Evolutionary conservation across 1,140 invertebrate genomes (phyloP).

Genomic region (Galendromus occidentalis): DNA sequence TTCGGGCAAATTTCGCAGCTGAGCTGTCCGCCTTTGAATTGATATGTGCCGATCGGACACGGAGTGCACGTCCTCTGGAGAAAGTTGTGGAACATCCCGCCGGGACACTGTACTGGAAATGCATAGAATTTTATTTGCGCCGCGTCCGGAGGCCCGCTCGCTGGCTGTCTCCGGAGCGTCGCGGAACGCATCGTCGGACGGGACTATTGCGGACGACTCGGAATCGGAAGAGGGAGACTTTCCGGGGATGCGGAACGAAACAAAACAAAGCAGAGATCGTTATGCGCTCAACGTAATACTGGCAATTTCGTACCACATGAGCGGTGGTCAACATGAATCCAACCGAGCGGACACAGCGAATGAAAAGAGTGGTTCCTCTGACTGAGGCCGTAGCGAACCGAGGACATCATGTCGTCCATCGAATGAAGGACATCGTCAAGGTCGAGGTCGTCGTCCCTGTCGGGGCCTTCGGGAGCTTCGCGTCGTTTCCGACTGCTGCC

Average conservation of each 20-base stretch:
- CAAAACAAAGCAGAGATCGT: too few relatives aligned
- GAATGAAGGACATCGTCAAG: neutral
- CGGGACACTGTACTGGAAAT: conserved; percentile 39
- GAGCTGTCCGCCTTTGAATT: conserved; percentile 34
- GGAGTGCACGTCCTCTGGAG: conserved; percentile 33
- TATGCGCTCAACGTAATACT: too few relatives aligned
- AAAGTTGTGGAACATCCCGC: conserved; percentile 42
- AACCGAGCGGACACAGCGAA: neutral
- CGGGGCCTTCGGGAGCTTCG: neutral
- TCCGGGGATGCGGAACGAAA: too few relatives aligned
- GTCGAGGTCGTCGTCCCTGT: neutral
- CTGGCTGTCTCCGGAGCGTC: too few relatives aligned
- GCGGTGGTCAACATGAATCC: neutral
- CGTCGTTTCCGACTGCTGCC: neutral
- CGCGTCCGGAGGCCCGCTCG: too few relatives aligned
- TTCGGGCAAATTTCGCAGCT: conserved; percentile 38
- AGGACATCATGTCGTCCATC: conserved; percentile 9
- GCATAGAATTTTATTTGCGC: too few relatives aligned
- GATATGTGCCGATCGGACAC: conserved; percentile 40
- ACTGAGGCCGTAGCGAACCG: neutral
- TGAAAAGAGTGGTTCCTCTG: conserved; percentile 5
- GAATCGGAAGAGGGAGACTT: too few relatives aligned
- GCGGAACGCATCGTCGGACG: too few relatives aligned
- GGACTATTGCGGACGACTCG: too few relatives aligned
- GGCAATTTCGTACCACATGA: neutral